Evolutionary conservation across 2,888 invertebrate genomes (phyloP), one percentile per base, ranked within the genome.

Genomic region (Lapara coniferarum): DNA sequence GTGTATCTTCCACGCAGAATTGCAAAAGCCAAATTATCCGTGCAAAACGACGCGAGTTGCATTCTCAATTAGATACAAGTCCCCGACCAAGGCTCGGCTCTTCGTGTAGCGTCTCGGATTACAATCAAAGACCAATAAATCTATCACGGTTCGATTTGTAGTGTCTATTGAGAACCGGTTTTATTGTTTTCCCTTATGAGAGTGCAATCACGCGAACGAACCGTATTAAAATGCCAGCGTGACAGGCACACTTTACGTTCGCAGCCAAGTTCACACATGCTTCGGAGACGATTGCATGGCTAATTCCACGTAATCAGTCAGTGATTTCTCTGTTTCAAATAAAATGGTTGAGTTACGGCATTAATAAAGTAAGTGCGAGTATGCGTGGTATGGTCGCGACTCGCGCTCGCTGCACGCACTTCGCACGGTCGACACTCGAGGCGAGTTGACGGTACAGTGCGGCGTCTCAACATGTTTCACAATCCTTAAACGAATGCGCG

Each of bases 391-490:
- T 10, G 16, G 10, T 44, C 59, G 46, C 59, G 12, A 19, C 2
- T 51, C 13, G 13, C 13, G 51, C 51, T 3, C 56, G 56, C 4
- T 6, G 56, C 56, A 16, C n/a, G 59, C 46, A 56, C 16, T 44
- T 16, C 44, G 16, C 16, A 19, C 55, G 55, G 19, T 10, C 10
- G 55, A 19, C 19, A 19, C 55, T 10, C 3, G 55, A 19, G 16
- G 55, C 10, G 55, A 53, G 13, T 16, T 7, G 53, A 16, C 16
- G 53, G n/a, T 16, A 16, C 5, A 8, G 16, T 6, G 59, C 59
- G n/a, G 16, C 16, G 59, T 46, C 44, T 16, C 74, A 81, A 75
- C 74, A 76, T 85, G 82, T 89, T 87, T 85, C 86, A 78, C 82
- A 83, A 86, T 80, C 75, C 74, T 71, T 77, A 75, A 78, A 78